Percentiles rank a stretch among this genome's conserved stretches.
Evolutionary conservation across 1,140 invertebrate species (phyloP).

Genomic region (Caerostris extrusa): DNA sequence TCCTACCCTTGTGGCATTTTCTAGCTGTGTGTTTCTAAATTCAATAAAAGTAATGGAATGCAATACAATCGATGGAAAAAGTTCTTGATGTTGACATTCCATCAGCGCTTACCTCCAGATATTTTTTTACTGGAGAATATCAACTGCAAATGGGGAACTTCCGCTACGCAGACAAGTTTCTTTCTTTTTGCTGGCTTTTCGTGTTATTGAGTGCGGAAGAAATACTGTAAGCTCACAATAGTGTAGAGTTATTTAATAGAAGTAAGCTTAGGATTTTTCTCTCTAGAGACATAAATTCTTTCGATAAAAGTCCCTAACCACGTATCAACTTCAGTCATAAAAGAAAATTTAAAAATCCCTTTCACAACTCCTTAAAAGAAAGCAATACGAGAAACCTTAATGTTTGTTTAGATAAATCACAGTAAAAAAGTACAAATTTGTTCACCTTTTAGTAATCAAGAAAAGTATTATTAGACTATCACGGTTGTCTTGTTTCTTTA

Average conservation of each 20-base stretch:
- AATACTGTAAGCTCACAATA: slow-evolving; percentile 42
- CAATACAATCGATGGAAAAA: slow-evolving; percentile 56
- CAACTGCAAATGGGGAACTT: slow-evolving; percentile 32
- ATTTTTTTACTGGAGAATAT: not conserved
- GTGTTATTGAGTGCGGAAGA: slow-evolving; percentile 26
- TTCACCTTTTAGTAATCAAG: too few relatives aligned
- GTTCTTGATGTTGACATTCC: slow-evolving; percentile 56
- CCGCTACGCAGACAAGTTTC: slow-evolving; percentile 1
- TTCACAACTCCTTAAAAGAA: not conserved
- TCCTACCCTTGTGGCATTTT: slow-evolving; percentile 30
- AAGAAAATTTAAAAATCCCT: not conserved
- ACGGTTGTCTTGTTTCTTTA: too few relatives aligned
- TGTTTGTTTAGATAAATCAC: not conserved
- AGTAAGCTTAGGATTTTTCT: not conserved
- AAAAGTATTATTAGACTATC: too few relatives aligned
- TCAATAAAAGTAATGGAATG: slow-evolving; percentile 70
- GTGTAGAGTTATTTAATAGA: slow-evolving; percentile 45
- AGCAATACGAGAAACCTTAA: not conserved
- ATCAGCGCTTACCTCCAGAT: slow-evolving; percentile 21
- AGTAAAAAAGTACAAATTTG: too few relatives aligned
- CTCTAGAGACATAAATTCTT: not conserved
- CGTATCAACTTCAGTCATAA: not conserved
- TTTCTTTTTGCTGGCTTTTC: not conserved
- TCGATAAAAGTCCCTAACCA: not conserved
- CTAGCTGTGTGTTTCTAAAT: slow-evolving; percentile 39